These are phyloP conservation scores for Drepana falcataria DNA, from an alignment of 2,888 invertebrate genomes.

Conservation along the genomic window DNA sequence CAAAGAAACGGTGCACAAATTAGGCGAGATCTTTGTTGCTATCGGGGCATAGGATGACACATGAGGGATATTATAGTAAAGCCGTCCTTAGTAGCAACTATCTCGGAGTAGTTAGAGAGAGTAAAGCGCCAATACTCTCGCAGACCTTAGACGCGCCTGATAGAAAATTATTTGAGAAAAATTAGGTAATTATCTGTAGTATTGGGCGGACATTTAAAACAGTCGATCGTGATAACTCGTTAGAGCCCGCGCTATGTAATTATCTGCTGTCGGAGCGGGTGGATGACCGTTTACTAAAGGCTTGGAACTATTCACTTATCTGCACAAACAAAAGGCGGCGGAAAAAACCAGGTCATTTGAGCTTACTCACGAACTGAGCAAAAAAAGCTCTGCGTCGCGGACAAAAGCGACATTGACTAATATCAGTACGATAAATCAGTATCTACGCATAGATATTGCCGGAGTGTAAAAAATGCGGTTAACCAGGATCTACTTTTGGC, in stretches of 20 bases:
- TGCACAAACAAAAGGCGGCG: constrained; percentile 62
- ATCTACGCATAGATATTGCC: constrained; percentile 14
- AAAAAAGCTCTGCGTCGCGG: constrained; percentile 39
- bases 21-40: background rate
- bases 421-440: constrained; percentile 42
- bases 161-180: too few species aligned
- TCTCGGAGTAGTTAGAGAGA: too few species aligned
- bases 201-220: constrained; percentile 18
- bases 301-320: constrained; percentile 65
- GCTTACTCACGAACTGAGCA: constrained; percentile 58
- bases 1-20: background rate
- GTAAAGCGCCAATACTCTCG: too few species aligned
- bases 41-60: background rate
- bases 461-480: background rate
- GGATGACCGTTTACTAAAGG: constrained; percentile 58
- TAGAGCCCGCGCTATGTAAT: constrained; percentile 58
- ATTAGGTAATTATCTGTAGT: background rate
- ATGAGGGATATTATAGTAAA: too few species aligned
- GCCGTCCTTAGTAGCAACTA: too few species aligned
- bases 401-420: constrained; percentile 68
- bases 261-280: constrained; percentile 48
- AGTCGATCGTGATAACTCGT: constrained; percentile 44
- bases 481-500: background rate
- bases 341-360: constrained; percentile 51
- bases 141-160: too few species aligned